Evolutionary conservation across 2,888 invertebrate genomes (phyloP).

Genomic region (Xylocampa areola): DNA sequence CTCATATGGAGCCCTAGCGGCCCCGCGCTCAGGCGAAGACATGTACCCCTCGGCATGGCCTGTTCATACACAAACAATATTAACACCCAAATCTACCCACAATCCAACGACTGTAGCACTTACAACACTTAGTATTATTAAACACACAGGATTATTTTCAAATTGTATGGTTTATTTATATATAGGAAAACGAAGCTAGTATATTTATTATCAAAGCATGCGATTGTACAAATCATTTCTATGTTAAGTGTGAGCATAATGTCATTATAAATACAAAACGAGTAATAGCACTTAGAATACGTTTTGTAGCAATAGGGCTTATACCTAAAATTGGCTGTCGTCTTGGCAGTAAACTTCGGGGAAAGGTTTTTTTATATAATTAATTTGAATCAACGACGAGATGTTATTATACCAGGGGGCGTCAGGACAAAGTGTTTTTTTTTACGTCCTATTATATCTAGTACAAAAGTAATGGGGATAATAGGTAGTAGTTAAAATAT

Average conservation of each 20-base stretch:
- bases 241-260: conserved; percentile 25
- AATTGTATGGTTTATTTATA: conserved; percentile 1
- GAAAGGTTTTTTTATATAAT: conserved; percentile 1
- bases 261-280: conserved; percentile 18
- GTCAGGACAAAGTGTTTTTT: conserved; percentile 1
- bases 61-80: conserved; percentile 43
- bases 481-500: conserved; percentile 15
- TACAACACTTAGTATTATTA: conserved; percentile 25
- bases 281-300: conserved; percentile 26
- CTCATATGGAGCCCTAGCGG: conserved; percentile 93
- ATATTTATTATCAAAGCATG: conserved; percentile 58
- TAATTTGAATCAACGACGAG: conserved; percentile 3
- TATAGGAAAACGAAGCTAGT: conserved; percentile 36
- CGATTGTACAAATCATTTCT: conserved; percentile 44
- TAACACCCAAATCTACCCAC: neutral
- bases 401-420: conserved; percentile 6
- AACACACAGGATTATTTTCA: conserved; percentile 2
- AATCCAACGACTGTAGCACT: neutral
- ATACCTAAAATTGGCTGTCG: neutral
- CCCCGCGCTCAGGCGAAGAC: conserved; percentile 95
- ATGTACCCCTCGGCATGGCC: conserved; percentile 92
- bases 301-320: conserved; percentile 6
- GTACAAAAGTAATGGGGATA: conserved; percentile 15
- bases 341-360: neutral
- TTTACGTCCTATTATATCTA: too few species aligned